A percentile compares a stretch with the other conserved stretches of the same genome.
phyloP scores from a whole-genome alignment of 2,113 vertebrate species.

The Toxotes chatareus region DNA sequence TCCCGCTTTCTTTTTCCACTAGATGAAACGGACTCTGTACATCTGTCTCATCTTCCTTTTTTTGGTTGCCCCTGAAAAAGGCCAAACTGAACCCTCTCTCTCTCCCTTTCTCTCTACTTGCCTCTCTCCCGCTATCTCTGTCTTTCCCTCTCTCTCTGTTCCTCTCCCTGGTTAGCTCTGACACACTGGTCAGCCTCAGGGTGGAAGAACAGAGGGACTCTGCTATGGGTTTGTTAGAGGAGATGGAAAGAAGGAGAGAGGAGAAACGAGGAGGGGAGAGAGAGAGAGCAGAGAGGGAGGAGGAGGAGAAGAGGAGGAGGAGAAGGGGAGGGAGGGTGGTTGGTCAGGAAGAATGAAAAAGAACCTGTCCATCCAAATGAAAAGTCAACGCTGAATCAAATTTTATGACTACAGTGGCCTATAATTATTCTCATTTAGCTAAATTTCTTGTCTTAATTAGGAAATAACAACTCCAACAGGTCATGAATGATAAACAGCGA shows the following conservation, averaged over 20 bases:
- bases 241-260: constrained; percentile 70
- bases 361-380: constrained; percentile 72
- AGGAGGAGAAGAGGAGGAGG: constrained; percentile 38
- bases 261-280: constrained; percentile 59
- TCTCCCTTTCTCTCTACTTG: constrained; percentile 62
- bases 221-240: constrained; percentile 83
- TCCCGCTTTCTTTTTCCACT: constrained; percentile 77
- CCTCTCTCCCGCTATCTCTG: constrained; percentile 74
- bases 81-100: constrained; percentile 74
- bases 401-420: background rate
- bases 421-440: constrained; percentile 1
- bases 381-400: constrained; percentile 53
- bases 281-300: constrained; percentile 34
- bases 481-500: background rate
- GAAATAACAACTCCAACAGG: background rate
- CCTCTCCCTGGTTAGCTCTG: constrained; percentile 86
- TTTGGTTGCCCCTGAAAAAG: constrained; percentile 82
- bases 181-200: constrained; percentile 87
- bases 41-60: constrained; percentile 86
- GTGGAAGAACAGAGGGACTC: constrained; percentile 87
- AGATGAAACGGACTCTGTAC: constrained; percentile 84
- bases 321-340: constrained; percentile 28
- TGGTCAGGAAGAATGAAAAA: constrained; percentile 62
- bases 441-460: background rate
- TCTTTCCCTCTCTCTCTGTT: constrained; percentile 79